Evolutionary conservation across 2,797 vertebrate species (phyloP).

Genomic region (Hirundo rustica): DNA sequence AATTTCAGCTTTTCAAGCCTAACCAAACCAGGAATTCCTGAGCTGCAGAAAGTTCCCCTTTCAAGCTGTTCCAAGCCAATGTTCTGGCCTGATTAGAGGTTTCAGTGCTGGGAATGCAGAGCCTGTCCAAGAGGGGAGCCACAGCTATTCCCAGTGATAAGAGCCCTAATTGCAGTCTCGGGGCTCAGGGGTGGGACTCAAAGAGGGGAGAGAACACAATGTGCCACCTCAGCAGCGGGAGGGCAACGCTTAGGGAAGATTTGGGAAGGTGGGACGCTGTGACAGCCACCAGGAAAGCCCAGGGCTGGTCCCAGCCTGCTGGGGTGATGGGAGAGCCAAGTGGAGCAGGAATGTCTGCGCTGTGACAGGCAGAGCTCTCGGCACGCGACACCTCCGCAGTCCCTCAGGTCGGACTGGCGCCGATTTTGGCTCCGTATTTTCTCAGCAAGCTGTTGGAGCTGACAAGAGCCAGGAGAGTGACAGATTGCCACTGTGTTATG

Average conservation of each 20-base stretch:
- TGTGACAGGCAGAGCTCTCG: background rate
- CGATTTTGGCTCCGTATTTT: background rate
- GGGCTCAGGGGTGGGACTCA: background rate
- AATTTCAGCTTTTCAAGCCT: background rate
- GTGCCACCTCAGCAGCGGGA: background rate
- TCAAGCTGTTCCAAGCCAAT: conserved; percentile 18
- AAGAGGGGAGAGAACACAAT: background rate
- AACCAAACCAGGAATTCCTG: conserved; percentile 28
- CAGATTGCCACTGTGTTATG: conserved; percentile 38
- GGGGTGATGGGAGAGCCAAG: background rate
- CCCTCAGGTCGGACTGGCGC: background rate
- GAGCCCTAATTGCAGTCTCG: background rate
- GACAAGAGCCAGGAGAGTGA: conserved; percentile 45
- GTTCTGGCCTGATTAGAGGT: conserved; percentile 24
- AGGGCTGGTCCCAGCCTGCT: background rate
- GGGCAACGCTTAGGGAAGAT: background rate
- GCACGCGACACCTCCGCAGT: background rate
- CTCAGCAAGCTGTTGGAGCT: conserved; percentile 37
- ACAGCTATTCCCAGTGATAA: conserved; percentile 19
- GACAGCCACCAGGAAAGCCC: background rate
- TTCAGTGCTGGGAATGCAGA: conserved; percentile 39
- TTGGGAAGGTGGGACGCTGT: background rate
- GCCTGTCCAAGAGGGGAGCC: background rate
- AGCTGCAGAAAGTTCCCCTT: conserved; percentile 1
- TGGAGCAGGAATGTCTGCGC: background rate